phyloP scores from a whole-genome alignment of 2,113 vertebrate genomes.

The Empidonax alnorum region DNA sequence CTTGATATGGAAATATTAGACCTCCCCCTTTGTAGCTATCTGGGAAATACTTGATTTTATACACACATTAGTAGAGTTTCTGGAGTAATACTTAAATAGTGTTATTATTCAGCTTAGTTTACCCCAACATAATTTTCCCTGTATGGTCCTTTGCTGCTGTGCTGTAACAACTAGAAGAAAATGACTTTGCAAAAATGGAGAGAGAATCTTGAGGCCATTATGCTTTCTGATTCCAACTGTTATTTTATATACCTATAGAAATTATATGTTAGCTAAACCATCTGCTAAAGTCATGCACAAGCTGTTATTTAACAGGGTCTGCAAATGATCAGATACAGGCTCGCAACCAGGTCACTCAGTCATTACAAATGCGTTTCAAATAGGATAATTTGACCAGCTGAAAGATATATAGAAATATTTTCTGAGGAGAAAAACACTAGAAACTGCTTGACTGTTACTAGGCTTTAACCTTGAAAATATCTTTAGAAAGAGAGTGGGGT shows the following conservation, averaged over 20 bases:
- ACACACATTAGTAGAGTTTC: background rate
- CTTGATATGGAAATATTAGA: background rate
- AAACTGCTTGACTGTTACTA: constrained; percentile 33
- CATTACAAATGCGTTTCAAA: constrained; percentile 54
- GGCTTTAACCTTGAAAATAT: constrained; percentile 51
- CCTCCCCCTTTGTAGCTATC: background rate
- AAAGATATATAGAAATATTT: constrained; percentile 58
- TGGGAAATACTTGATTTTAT: background rate
- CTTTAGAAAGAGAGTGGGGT: background rate
- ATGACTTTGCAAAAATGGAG: constrained; percentile 58
- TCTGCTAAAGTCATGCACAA: constrained; percentile 67
- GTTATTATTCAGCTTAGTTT: constrained; percentile 8
- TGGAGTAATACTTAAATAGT: background rate
- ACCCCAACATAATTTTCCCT: background rate
- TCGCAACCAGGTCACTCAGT: constrained; percentile 59
- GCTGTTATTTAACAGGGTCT: constrained; percentile 60
- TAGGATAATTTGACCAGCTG: constrained; percentile 62
- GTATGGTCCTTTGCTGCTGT: background rate
- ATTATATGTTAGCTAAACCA: constrained; percentile 69
- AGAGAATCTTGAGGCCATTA: constrained; percentile 40
- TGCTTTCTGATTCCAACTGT: constrained; percentile 53
- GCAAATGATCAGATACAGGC: constrained; percentile 65
- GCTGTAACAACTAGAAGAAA: constrained; percentile 1
- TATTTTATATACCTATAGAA: constrained; percentile 70
- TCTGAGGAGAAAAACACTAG: constrained; percentile 47